Base-by-base conservation (phyloP, 2,888 invertebrate species). In the Tillus elongatus region DNA sequence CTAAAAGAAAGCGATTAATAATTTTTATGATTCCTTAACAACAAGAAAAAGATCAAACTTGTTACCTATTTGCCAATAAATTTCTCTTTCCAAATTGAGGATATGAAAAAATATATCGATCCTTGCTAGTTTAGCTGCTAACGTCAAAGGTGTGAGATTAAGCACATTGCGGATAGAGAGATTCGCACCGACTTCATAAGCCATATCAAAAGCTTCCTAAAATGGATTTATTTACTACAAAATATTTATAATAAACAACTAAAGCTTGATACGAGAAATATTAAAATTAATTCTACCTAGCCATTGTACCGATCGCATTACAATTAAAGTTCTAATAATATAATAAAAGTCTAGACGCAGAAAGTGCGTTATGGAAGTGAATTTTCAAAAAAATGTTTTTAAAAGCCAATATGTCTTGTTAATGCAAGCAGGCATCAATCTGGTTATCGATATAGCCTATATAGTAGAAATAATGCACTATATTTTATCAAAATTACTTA, bases 81-180 rank as follows among this genome's bases (percentile, higher is more conserved):
- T 91, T 68, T 96, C 93, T 15, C 96, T 68, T 60, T 95, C 93
- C 43, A 96, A 83, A 65, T 95, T 93, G 57, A 97, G 71, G 48
- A 98, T 95, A 57, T 96, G 95, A 58, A 95, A 92, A 67, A 97
- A 98, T 74, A 98, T 84, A 63, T 95, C 93, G 12, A 88, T 87
- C 31, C 88, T 74, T 0, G 91, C 96, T 49, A 97, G 66, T 64
- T 90, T 92, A 1, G 97, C 96, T 0, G 97, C 83, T 49, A 98
- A 62, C 0, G 95, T 96, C 34, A 98, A 63, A 0, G 97, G 91
- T 1, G 96, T 96, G 37, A 98, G 67, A 53, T 88, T 84, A 52
- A 82, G 79, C 2, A 80, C 73, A 65, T 98, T 98, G 43, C 81
- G 77, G 2, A 93, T 74, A 46, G 86, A 77, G 4, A 96, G 66